These are phyloP conservation scores for Rhineura floridana DNA, from an alignment of 2,113 vertebrate genomes.

Conservation along the genomic window DNA sequence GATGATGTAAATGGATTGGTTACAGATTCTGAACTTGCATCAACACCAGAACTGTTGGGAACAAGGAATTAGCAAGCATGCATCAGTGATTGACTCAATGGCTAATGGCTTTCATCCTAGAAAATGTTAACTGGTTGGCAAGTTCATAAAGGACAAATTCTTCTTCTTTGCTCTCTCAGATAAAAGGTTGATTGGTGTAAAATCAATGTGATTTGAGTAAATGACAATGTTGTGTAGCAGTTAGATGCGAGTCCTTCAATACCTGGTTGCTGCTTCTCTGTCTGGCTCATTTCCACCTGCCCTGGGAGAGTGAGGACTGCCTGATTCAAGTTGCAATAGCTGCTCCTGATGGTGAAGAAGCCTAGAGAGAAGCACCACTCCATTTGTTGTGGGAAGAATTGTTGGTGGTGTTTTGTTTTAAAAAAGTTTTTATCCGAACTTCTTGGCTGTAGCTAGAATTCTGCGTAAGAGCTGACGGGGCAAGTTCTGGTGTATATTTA, in stretches of 20 bases:
- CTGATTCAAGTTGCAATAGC: not conserved
- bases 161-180: not conserved
- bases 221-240: not conserved
- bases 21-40: not conserved
- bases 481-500: not conserved
- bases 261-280: not conserved
- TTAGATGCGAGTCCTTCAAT: not conserved
- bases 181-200: not conserved
- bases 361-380: not conserved
- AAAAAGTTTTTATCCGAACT: not conserved
- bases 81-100: not conserved
- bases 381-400: not conserved
- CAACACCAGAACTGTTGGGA: not conserved
- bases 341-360: not conserved
- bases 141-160: not conserved
- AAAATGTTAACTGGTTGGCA: slow-evolving; percentile 7
- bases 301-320: not conserved
- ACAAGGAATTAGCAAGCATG: not conserved
- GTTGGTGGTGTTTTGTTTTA: not conserved
- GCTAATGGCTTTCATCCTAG: not conserved
- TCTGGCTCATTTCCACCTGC: not conserved
- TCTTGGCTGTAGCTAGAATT: not conserved
- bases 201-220: not conserved
- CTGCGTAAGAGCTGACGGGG: not conserved
- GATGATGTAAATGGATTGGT: not conserved